These are phyloP conservation scores for Ganaspis brasiliensis DNA, from an alignment of 2,888 invertebrate species.

Conservation along the genomic window DNA sequence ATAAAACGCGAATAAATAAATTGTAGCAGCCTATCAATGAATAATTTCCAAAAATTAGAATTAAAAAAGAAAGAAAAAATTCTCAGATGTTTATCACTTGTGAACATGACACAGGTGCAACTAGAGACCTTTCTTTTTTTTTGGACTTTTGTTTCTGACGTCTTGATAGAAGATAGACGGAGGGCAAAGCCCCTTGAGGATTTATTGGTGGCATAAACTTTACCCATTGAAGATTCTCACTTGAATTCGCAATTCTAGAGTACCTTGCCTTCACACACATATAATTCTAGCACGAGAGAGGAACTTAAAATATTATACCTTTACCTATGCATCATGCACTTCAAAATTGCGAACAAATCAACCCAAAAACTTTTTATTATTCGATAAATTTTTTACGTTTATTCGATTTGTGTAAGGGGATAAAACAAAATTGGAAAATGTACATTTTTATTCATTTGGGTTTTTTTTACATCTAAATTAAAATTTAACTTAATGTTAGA, in stretches of 20 bases:
- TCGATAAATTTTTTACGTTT: too few species aligned
- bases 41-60: too few species aligned
- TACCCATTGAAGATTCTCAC: slow-evolving; percentile 52
- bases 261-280: neutral
- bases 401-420: too few species aligned
- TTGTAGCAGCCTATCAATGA: too few species aligned
- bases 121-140: neutral
- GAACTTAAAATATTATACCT: slow-evolving; percentile 12
- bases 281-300: neutral
- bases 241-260: slow-evolving; percentile 24
- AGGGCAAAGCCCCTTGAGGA: slow-evolving; percentile 47
- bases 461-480: too few species aligned
- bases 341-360: neutral
- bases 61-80: too few species aligned
- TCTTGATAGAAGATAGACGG: slow-evolving; percentile 11
- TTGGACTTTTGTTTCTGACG: neutral
- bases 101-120: neutral
- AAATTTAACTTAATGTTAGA: too few species aligned
- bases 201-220: slow-evolving; percentile 60
- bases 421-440: too few species aligned
- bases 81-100: neutral
- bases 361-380: neutral
- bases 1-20: too few species aligned
- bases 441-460: too few species aligned
- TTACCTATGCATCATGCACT: slow-evolving; percentile 11